A percentile compares a stretch with the other conserved stretches of the same genome.
These are phyloP conservation scores for Blastobasis lacticolella DNA, from an alignment of 2,888 invertebrate species.

Conservation along the genomic window DNA sequence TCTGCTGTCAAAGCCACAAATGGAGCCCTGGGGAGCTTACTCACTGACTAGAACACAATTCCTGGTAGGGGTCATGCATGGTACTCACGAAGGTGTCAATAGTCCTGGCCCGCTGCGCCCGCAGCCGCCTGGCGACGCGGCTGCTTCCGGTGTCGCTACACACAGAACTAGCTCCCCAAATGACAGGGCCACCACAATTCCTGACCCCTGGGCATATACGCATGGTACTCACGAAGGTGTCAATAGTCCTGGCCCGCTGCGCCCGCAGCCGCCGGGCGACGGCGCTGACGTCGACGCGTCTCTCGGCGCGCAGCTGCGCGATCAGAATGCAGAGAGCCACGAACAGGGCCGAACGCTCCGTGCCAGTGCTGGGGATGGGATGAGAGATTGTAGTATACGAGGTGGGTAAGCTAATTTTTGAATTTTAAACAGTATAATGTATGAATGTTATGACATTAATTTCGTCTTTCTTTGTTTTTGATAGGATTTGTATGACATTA, in stretches of 20 bases:
- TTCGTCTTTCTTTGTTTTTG: too few species aligned
- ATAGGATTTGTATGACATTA: too few species aligned
- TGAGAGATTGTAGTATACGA: too few species aligned
- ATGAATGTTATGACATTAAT: too few species aligned
- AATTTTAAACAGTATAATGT: too few species aligned
- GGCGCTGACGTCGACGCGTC: slow-evolving; percentile 89
- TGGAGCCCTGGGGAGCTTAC: too few species aligned
- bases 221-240: slow-evolving; percentile 81
- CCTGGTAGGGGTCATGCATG: neutral
- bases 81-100: slow-evolving; percentile 86
- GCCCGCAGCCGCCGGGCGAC: slow-evolving; percentile 87
- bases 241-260: slow-evolving; percentile 88
- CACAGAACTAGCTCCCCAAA: too few species aligned
- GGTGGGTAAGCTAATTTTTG: too few species aligned
- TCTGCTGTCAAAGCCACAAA: too few species aligned
- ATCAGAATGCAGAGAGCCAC: slow-evolving; percentile 90
- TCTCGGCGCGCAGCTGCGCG: slow-evolving; percentile 87
- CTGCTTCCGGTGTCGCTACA: slow-evolving; percentile 21
- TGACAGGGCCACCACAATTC: too few species aligned
- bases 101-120: slow-evolving; percentile 88
- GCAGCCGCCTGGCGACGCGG: slow-evolving; percentile 86
- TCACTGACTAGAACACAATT: too few species aligned
- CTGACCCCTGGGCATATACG: neutral
- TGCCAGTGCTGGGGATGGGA: slow-evolving; percentile 76
- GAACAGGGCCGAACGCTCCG: slow-evolving; percentile 92